Conservation (phyloP, 2,888 invertebrate species). For the Microctonus hyperodae region DNA sequence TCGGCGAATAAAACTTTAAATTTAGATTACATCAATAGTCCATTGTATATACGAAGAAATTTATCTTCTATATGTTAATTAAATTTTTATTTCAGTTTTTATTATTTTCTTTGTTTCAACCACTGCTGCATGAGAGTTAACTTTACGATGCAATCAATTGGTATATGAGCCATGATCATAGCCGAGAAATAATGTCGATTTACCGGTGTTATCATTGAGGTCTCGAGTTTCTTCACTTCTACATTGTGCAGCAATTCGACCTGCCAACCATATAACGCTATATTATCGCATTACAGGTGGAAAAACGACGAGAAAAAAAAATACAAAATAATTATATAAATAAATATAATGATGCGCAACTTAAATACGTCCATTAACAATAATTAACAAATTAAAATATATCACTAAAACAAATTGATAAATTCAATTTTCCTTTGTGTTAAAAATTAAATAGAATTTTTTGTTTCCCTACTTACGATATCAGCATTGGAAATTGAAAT, state of each 20-base stretch:
- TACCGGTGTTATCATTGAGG: constrained; percentile 7
- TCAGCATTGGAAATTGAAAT: too few species aligned
- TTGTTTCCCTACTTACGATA: too few species aligned
- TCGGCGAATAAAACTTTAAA: too few species aligned
- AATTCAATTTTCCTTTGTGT: too few species aligned
- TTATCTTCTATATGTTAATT: background rate
- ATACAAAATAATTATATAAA: background rate
- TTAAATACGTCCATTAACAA: background rate
- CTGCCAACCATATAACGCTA: background rate
- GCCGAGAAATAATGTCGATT: constrained; percentile 4
- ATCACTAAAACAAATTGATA: too few species aligned
- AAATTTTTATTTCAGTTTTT: background rate
- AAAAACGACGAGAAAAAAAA: background rate
- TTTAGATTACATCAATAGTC: background rate
- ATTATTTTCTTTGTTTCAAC: background rate
- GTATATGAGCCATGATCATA: background rate
- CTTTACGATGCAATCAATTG: background rate
- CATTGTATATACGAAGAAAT: background rate
- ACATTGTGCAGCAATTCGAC: constrained; percentile 9
- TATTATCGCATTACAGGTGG: constrained; percentile 5
- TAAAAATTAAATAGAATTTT: too few species aligned
- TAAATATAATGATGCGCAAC: background rate
- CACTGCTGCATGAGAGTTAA: too few species aligned
- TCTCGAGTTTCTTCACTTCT: constrained; percentile 3
- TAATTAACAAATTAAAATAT: too few species aligned